Base-by-base conservation (phyloP, 2,797 vertebrate genomes). In the Sebastolobus altivelis region DNA sequence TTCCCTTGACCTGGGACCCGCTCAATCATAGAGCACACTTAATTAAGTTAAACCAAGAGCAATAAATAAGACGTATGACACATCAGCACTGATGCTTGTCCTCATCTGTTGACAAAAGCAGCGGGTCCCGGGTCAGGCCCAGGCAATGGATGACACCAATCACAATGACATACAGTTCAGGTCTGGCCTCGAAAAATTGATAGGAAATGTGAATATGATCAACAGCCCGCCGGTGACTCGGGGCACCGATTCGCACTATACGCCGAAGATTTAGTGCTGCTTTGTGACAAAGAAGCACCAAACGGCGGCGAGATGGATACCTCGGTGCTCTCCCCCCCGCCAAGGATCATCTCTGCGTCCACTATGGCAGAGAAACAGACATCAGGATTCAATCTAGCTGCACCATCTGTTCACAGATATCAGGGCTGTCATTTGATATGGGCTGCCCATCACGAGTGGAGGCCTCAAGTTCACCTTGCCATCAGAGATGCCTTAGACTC, bases 1-100 rank as follows among this genome's bases (percentile, higher is more conserved):
- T 91, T 91, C 85, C 91, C 85, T 79, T 93, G 93, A 92, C 93
- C 87, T n/a, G 65, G 81, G 79, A 77, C 82, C 81, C 56, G 38
- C 81, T 95, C 92, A 90, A 92, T 95, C 94, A 95, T 84, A 76
- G 85, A 49, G 75, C 82, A 79, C 88, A 91, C 79, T 92, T 94
- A 94, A 95, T 95, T 93, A 94, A 91, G 92, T 95, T 94, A 92
- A 93, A 94, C 91, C 91, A 80, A 86, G 87, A 88, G 92, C 93
- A 94, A 94, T 93, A 94, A 94, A 94, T 88, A 92, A 89, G 90
- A 93, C 59, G 38, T 67, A 91, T 66, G 88, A 92, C 87, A 87
- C 88, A 82, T 90, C 88, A 71, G 80, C 82, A 31, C 87, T 72
- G 87, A 90, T 88, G 89, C 85, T 81, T 82, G 78, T 87, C 79